Evolutionary conservation across 2,888 invertebrate species (phyloP), one percentile per base, ranked within the genome.

Genomic region (Nymphalis urticae): DNA sequence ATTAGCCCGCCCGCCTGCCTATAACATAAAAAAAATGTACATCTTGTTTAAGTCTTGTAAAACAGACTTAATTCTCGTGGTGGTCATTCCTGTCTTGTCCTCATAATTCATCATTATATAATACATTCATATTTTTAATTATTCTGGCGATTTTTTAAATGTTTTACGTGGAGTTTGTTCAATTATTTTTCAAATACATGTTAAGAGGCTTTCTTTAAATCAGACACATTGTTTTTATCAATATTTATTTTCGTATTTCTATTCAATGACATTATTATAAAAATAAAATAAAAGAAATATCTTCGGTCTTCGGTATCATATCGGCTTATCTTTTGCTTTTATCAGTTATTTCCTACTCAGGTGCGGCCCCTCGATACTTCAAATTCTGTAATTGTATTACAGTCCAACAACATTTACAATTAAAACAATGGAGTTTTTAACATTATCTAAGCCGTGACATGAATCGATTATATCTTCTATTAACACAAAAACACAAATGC

Each of bases 281-380:
- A 8, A 58, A 42, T 13, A 42, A 58, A 36, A 58, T n/a, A 36
- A 5, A 32, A 32, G 27, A 6, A 51, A 47, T 24, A 17, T 50
- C 32, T 50, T 19, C 53, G 64, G n/a, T 60, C 48, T 54, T 56
- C 62, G 60, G 62, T 47, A 19, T 48, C 24, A 17, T 66, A 68
- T 65, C 62, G 21, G 32, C 24, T 63, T 71, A 71, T 71, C 71
- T 42, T 24, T 68, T 65, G 48, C 51, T 71, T 54, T 68, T 71
- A 71, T 71, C 71, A 62, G 54, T 63, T 42, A 60, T 62, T 68
- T 62, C 48, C 62, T 73, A 76, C 73, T 75, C 79, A 81, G 81
- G 82, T 79, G 79, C 71, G 80, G 78, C 76, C 73, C 66, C 70
- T 56, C 10, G 63, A 66, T 67, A 51, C 48, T 48, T n/a, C 36